Conservation (phyloP, 1,140 invertebrate genomes). For the Neodiprion fabricii region DNA sequence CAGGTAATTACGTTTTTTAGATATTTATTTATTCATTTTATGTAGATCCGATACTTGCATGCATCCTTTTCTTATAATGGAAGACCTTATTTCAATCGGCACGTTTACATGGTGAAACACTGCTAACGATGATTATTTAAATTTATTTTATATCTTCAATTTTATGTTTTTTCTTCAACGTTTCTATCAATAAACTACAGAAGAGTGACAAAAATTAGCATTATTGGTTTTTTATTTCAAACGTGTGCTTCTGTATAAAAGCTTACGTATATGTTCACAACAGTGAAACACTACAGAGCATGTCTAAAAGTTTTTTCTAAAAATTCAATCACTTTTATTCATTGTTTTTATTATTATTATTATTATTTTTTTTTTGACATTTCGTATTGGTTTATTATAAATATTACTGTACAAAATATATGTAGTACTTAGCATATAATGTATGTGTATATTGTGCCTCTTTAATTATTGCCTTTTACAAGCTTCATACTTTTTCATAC, state of each 20-base stretch:
- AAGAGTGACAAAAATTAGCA: slow-evolving; percentile 45
- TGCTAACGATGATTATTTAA: slow-evolving; percentile 30
- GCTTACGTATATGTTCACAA: not conserved
- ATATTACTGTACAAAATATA: slow-evolving; percentile 48
- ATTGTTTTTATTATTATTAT: slow-evolving; percentile 20
- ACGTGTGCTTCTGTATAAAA: not conserved
- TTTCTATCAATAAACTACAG: slow-evolving; percentile 29
- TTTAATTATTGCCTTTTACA: slow-evolving; percentile 41
- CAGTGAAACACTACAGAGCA: too few species aligned
- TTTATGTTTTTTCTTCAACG: slow-evolving; percentile 24
- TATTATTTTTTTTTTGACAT: slow-evolving; percentile 26
- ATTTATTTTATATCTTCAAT: slow-evolving; percentile 24
- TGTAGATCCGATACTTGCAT: not conserved
- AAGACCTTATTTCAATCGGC: slow-evolving; percentile 44
- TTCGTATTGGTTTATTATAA: slow-evolving; percentile 27
- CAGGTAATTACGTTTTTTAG: not conserved
- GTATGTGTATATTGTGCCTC: slow-evolving; percentile 36
- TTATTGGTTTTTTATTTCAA: not conserved
- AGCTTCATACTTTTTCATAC: not conserved
- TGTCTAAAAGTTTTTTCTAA: slow-evolving; percentile 29
- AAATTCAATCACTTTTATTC: slow-evolving; percentile 40
- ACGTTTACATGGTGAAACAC: slow-evolving; percentile 41
- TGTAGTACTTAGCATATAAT: slow-evolving; percentile 15
- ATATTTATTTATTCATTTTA: not conserved
- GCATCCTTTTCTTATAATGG: slow-evolving; percentile 34